These are phyloP conservation scores for Zaprionus kolodkinae DNA, from an alignment of 1,140 invertebrate genomes.

Conservation along the genomic window DNA sequence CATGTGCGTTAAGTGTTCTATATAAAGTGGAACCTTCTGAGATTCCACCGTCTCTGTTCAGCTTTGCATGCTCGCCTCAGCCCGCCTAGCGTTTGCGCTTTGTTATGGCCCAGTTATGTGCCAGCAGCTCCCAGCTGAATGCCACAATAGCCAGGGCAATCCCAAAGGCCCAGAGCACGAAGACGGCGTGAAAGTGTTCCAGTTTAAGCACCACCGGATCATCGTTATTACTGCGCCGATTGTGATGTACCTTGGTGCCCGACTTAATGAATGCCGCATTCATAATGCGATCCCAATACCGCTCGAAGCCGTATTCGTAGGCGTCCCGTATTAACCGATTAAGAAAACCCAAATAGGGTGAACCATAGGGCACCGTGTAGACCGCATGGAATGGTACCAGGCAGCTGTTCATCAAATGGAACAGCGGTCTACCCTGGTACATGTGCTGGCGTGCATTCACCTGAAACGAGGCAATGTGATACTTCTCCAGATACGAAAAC, in stretches of 20 bases:
- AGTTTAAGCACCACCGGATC: slow-evolving; percentile 71
- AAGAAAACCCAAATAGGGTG: slow-evolving; percentile 75
- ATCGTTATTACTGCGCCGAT: slow-evolving; percentile 48
- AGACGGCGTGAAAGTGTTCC: slow-evolving; percentile 72
- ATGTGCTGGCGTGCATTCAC: slow-evolving; percentile 63
- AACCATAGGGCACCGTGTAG: slow-evolving; percentile 78
- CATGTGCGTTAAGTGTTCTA: slow-evolving; percentile 1
- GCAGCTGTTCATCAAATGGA: slow-evolving; percentile 76
- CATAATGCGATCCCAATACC: slow-evolving; percentile 76
- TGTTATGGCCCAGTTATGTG: slow-evolving; percentile 49
- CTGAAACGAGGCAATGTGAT: slow-evolving; percentile 67
- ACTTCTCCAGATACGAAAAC: slow-evolving; percentile 76
- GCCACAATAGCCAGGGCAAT: slow-evolving; percentile 45
- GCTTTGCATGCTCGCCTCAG: slow-evolving; percentile 56
- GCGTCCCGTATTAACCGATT: slow-evolving; percentile 64
- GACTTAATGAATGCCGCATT: slow-evolving; percentile 67
- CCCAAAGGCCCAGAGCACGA: slow-evolving; percentile 66
- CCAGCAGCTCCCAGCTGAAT: slow-evolving; percentile 60
- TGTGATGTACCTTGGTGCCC: slow-evolving; percentile 48
- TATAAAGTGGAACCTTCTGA: not conserved
- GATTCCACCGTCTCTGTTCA: not conserved
- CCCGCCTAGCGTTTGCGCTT: slow-evolving; percentile 49
- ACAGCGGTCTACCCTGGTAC: slow-evolving; percentile 57
- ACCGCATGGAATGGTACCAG: slow-evolving; percentile 79
- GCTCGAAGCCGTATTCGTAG: slow-evolving; percentile 70